Base-by-base conservation (phyloP, 2,888 invertebrate species). In the Yponomeuta cagnagella region DNA sequence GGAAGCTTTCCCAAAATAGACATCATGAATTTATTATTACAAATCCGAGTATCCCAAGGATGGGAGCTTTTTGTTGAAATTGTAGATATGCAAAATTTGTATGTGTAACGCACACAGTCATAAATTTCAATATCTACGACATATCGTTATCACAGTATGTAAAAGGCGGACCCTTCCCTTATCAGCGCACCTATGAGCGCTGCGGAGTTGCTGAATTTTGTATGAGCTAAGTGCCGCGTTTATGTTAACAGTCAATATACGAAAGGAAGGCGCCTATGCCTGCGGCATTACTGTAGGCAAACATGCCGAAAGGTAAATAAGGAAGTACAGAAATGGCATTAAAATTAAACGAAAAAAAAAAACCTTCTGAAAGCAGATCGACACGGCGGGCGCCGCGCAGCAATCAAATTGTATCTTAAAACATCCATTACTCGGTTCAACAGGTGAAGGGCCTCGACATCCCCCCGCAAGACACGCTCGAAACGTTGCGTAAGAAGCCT, bases 361-460 rank as follows among this genome's bases (percentile, higher is more conserved):
- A 58, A 58, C 1, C 52, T 58, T 58, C 52, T 58, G 15, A 58
- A 58, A 58, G 52, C 52, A 58, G 52, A 58, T 58, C 15, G 52
- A 15, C 52, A 58, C 52, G 52, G 52, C 12, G 52, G 52, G 15
- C 52, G 52, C 52, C 15, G 52, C 5, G 52, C 52, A 15, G 52
- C 52, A 58, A 12, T 12, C 52, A 58, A 58, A 58, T 58, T 58
- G 52, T 58, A 58, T 58, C 52, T 58, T 58, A 58, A 15, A 58
- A 58, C 52, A 58, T 58, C 15, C 52, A 58, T 67, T 31, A 37
- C 23, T 23, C 75, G 72, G 75, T 75, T 77, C 77, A 75, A 33
- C 80, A 90, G 91, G 90, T 92, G 72, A 90, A 90, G 80, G 92
- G 91, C 48, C 85, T 91, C 74, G 87, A 90, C 77, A 91, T 92